A percentile compares a stretch with the other conserved stretches of the same genome.
phyloP scores from a whole-genome alignment of 2,113 vertebrate species.

The Syrrhaptes paradoxus region DNA sequence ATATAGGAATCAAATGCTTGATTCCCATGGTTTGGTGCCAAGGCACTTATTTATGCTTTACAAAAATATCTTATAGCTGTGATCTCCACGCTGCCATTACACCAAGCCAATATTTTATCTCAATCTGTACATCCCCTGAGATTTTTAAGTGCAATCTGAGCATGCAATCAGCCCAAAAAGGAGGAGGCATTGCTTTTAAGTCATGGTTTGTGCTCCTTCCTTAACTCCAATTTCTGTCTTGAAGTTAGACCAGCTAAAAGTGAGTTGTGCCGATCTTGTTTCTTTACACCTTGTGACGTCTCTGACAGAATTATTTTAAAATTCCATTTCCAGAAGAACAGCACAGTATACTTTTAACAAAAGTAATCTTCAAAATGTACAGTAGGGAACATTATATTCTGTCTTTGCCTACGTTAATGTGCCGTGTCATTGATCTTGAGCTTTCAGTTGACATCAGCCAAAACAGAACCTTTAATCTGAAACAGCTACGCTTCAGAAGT shows the following conservation, averaged over 20 bases:
- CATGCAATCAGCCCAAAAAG: neutral
- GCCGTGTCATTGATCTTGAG: neutral
- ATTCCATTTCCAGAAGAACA: neutral
- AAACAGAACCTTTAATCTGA: neutral
- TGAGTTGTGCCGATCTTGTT: neutral
- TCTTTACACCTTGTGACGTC: neutral
- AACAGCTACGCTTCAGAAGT: neutral
- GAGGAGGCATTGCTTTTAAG: neutral
- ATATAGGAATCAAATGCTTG: neutral
- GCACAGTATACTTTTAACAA: neutral
- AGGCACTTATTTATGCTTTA: neutral
- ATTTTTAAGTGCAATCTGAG: neutral
- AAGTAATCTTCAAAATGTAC: neutral
- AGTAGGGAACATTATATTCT: neutral
- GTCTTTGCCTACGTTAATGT: neutral
- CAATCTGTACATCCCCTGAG: neutral
- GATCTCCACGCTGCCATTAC: neutral
- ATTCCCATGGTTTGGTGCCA: neutral
- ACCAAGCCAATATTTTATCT: slow-evolving; percentile 8
- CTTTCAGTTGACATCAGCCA: neutral
- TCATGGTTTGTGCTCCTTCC: neutral
- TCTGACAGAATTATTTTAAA: neutral
- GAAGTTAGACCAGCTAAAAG: neutral
- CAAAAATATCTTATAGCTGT: neutral
- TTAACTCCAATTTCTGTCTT: neutral